phyloP scores from a whole-genome alignment of 2,113 vertebrate species.

The Rattus rattus region DNA sequence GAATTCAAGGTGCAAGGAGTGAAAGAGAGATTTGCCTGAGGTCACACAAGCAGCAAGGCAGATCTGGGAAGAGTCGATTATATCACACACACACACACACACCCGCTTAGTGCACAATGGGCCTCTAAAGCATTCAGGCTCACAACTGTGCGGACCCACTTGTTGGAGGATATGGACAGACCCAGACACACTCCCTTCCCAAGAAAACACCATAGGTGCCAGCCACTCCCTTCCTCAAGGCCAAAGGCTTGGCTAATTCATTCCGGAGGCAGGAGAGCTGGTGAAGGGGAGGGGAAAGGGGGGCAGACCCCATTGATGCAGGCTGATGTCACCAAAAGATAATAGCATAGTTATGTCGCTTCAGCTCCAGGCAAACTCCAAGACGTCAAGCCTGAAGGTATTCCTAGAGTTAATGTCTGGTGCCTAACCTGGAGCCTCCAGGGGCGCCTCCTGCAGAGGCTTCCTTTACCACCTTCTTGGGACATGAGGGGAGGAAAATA shows the following conservation, averaged over 20 bases:
- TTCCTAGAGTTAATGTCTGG: background rate
- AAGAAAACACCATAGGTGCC: conserved; percentile 55
- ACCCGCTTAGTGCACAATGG: background rate
- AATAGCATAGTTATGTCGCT: background rate
- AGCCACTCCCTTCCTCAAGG: conserved; percentile 61
- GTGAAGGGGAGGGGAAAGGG: background rate
- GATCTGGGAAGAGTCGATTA: background rate
- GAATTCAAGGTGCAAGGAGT: background rate
- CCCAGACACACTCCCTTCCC: conserved; percentile 57
- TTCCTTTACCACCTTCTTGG: background rate
- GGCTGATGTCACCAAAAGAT: background rate
- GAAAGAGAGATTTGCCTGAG: background rate
- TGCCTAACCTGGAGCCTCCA: background rate
- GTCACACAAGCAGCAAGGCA: background rate
- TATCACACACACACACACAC: no score
- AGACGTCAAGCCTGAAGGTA: background rate
- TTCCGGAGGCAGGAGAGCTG: background rate
- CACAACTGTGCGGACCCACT: background rate
- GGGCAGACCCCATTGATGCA: background rate
- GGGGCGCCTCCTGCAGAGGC: background rate
- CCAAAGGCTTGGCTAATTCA: conserved; percentile 43
- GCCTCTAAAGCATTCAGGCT: background rate
- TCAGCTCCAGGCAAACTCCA: background rate
- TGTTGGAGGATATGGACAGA: conserved; percentile 20
- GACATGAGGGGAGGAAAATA: no score